A percentile compares a stretch with the other conserved stretches of the same genome.
Conservation (phyloP, 2,888 invertebrate genomes). For the Ormyrus rosae region DNA sequence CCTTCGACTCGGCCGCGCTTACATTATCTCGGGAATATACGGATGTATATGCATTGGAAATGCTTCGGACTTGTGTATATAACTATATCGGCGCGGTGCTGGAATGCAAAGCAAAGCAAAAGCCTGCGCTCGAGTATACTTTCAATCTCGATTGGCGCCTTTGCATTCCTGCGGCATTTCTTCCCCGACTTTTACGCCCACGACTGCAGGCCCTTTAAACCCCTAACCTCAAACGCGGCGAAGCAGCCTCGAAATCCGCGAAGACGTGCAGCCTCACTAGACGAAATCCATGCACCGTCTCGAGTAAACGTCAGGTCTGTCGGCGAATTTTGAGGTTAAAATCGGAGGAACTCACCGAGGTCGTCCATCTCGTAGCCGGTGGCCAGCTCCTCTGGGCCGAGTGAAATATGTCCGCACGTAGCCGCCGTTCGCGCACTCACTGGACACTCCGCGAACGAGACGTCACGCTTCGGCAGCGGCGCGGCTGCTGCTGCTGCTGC, state of each 20-base stretch:
- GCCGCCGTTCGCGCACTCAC: background rate
- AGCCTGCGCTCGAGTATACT: conserved; percentile 1
- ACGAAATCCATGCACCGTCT: too few relatives aligned
- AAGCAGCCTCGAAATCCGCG: too few relatives aligned
- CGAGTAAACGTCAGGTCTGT: background rate
- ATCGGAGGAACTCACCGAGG: conserved; percentile 44
- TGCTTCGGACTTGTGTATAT: background rate
- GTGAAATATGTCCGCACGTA: too few relatives aligned
- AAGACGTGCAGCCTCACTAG: too few relatives aligned
- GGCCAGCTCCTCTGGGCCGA: too few relatives aligned
- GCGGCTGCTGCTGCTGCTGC: conserved; percentile 28
- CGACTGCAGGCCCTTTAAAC: background rate
- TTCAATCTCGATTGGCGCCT: conserved; percentile 21
- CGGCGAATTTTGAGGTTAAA: conserved; percentile 49
- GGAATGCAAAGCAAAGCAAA: conserved; percentile 2
- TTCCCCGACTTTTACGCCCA: background rate
- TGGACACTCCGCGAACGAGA: background rate
- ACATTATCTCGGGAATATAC: too few relatives aligned
- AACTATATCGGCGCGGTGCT: background rate
- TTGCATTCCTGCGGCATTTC: conserved; percentile 26
- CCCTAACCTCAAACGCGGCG: conserved; percentile 18
- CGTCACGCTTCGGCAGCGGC: conserved; percentile 36
- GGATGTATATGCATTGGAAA: too few relatives aligned
- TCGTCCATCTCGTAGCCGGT: conserved; percentile 44
- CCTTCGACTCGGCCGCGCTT: too few relatives aligned